phyloP scores from a whole-genome alignment of 2,797 vertebrate genomes.

The Clangula hyemalis region DNA sequence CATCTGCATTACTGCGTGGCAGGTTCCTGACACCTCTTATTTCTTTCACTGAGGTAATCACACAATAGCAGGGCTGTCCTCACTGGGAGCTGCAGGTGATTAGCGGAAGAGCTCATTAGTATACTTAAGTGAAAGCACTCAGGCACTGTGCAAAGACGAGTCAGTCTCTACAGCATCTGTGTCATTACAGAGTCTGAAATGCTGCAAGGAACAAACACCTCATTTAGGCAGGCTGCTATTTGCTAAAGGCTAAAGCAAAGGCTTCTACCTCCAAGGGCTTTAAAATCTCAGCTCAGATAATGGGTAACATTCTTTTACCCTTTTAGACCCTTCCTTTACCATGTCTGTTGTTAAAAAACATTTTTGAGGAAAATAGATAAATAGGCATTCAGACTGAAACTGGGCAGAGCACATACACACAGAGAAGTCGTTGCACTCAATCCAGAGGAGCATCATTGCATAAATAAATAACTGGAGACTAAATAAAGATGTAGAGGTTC shows the following conservation, averaged over 20 bases:
- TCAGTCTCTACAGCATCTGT: background rate
- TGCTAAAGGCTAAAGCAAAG: constrained; percentile 3
- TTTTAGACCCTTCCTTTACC: background rate
- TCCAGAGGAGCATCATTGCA: background rate
- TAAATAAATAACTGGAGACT: background rate
- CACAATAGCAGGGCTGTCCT: background rate
- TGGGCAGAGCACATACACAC: fast-evolving
- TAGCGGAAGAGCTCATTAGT: background rate
- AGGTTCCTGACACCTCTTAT: background rate
- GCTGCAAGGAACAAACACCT: background rate
- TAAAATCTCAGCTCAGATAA: background rate
- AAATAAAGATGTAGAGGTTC: background rate
- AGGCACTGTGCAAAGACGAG: background rate
- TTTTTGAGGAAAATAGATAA: background rate
- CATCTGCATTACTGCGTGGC: fast-evolving
- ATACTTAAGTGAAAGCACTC: background rate
- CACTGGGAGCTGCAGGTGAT: background rate
- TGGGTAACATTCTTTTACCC: background rate
- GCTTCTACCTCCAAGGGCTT: background rate
- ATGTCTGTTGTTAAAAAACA: background rate
- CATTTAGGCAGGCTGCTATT: background rate
- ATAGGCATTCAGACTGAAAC: background rate
- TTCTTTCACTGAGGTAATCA: background rate
- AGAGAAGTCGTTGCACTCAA: background rate
- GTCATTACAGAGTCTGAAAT: background rate